phyloP scores from a whole-genome alignment of 2,113 vertebrate species.

The Pandion haliaetus region DNA sequence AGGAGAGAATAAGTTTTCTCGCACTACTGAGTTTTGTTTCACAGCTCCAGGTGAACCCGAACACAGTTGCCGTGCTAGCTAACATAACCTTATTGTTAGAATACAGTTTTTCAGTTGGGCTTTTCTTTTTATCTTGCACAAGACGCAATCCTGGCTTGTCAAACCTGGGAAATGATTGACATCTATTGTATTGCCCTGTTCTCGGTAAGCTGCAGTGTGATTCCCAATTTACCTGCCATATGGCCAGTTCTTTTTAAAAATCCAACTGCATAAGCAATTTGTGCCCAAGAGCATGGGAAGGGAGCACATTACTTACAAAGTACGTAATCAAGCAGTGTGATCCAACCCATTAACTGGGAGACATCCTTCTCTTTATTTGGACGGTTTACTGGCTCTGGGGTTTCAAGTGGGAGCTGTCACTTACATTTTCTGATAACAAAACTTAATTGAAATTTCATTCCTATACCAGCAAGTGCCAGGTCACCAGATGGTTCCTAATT shows the following conservation, averaged over 20 bases:
- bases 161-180: slow-evolving; percentile 15
- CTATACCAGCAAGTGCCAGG: slow-evolving; percentile 62
- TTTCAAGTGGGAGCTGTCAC: slow-evolving; percentile 67
- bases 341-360: slow-evolving; percentile 51
- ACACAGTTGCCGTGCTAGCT: background rate
- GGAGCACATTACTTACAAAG: slow-evolving; percentile 47
- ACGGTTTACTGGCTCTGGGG: slow-evolving; percentile 50
- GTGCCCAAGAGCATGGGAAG: slow-evolving; percentile 7
- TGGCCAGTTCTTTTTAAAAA: slow-evolving; percentile 32
- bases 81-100: background rate
- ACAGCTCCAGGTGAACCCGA: background rate
- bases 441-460: slow-evolving; percentile 76
- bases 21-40: background rate
- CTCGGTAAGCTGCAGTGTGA: background rate
- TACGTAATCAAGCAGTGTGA: slow-evolving; percentile 16
- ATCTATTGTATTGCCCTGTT: background rate
- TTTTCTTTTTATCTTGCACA: background rate
- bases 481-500: slow-evolving; percentile 72
- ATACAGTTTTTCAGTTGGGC: background rate
- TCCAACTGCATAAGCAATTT: background rate
- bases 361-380: slow-evolving; percentile 49
- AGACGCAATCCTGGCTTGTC: slow-evolving; percentile 8
- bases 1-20: background rate
- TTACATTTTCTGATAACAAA: slow-evolving; percentile 69
- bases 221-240: slow-evolving; percentile 53